Evolutionary conservation across 2,797 vertebrate genomes (phyloP).

Genomic region (Sylvia borin): DNA sequence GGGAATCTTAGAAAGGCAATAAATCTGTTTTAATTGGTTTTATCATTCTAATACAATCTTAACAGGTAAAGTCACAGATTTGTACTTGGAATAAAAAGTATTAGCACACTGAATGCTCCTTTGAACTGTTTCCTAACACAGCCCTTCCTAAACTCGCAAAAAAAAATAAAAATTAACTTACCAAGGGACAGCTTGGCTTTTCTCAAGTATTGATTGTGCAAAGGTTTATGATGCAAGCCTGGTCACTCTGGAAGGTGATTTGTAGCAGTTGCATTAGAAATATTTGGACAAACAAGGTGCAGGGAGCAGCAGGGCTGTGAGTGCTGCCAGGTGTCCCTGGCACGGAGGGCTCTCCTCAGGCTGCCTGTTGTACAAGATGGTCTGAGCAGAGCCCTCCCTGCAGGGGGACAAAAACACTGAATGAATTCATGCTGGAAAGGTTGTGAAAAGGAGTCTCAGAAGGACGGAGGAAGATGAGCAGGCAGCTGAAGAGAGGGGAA

Average conservation of each 20-base stretch:
- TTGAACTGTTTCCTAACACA: background rate
- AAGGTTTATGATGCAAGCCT: constrained; percentile 1
- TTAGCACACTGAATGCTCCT: background rate
- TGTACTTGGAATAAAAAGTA: constrained; percentile 18
- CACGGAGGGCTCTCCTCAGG: background rate
- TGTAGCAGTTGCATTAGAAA: background rate
- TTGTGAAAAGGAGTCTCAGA: background rate
- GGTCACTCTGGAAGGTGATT: constrained; percentile 17
- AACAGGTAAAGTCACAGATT: background rate
- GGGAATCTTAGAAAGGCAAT: background rate
- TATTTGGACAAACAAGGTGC: background rate
- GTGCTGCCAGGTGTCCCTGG: background rate
- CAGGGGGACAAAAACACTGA: background rate
- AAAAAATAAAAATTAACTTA: background rate
- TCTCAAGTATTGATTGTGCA: background rate
- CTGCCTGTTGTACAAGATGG: background rate
- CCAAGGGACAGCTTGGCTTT: constrained; percentile 6
- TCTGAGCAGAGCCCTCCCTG: background rate
- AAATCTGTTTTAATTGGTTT: constrained; percentile 26
- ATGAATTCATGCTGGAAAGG: background rate
- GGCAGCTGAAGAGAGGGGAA: background rate
- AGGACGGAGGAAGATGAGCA: background rate
- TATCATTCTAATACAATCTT: background rate
- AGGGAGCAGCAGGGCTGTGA: background rate
- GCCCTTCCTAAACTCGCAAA: background rate